phyloP scores from a whole-genome alignment of 1,140 invertebrate genomes.

The Octopus sinensis region DNA sequence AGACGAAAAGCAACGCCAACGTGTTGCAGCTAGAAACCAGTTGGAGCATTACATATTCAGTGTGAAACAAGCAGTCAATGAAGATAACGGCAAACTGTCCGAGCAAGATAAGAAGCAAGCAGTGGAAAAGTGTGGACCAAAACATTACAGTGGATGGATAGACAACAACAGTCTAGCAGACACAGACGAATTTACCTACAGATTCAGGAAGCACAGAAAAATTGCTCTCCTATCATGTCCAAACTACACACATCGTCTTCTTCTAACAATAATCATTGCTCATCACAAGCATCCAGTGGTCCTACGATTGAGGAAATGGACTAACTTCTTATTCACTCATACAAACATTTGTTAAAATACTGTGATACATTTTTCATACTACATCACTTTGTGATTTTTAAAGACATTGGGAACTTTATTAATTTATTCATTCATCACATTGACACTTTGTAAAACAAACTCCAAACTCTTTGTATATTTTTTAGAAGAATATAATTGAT shows the following conservation, averaged over 20 bases:
- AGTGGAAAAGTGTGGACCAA: constrained; percentile 88
- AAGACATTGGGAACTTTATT: too few relatives aligned
- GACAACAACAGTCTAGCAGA: constrained; percentile 75
- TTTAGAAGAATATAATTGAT: too few relatives aligned
- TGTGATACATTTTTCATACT: too few relatives aligned
- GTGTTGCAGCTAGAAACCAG: constrained; percentile 75
- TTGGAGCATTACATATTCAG: constrained; percentile 66
- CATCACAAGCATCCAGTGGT: too few relatives aligned
- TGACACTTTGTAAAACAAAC: too few relatives aligned
- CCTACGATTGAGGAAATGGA: too few relatives aligned
- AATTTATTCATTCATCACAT: too few relatives aligned
- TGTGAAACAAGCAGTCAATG: constrained; percentile 80
- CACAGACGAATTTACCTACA: constrained; percentile 53
- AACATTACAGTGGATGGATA: constrained; percentile 91
- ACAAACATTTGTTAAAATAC: too few relatives aligned
- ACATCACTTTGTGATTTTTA: too few relatives aligned
- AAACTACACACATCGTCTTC: constrained; percentile 51
- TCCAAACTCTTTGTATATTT: too few relatives aligned
- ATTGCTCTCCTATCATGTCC: constrained; percentile 57
- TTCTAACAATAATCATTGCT: too few relatives aligned
- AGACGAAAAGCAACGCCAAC: constrained; percentile 84
- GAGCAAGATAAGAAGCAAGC: constrained; percentile 81
- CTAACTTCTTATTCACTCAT: too few relatives aligned
- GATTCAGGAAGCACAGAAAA: constrained; percentile 50
- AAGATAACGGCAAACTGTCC: constrained; percentile 67